Evolutionary conservation across 2,888 invertebrate genomes (phyloP), one percentile per base, ranked within the genome.

Genomic region (Xestobium rufovillosum): DNA sequence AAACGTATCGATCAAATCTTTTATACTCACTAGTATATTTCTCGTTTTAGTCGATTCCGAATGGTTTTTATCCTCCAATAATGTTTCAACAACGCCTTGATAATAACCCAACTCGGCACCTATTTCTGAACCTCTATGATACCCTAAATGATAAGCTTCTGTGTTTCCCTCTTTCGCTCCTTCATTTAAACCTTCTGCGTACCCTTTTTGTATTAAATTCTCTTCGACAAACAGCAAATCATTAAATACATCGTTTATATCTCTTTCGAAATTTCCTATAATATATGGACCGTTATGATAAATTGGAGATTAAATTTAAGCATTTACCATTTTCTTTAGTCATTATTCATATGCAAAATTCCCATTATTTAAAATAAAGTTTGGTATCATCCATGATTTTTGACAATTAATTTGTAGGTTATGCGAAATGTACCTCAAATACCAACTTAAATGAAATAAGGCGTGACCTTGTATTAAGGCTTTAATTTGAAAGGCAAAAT

Each of bases 101-200:
- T 83, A 87, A 56, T 74, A 78, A 4, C 88, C 89, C 55, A 90
- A 63, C 65, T 87, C 85, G 29, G 78, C 73, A 2, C 87, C 87
- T 11, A 88, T 56, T 57, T 82, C 76, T 34, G 79, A 75, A 6
- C 85, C 87, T 61, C 79, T 75, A 44, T 85, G 82, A 58, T 83
- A 85, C 2, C 89, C 89, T 42, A 81, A 65, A 59, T 83, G 82
- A 57, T 72, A 83, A 2, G 78, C 83, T 56, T 81, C 78, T 11
- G 75, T 56, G 50, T 76, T 79, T 3, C 79, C 83, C 50, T 77
- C 71, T 17, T 64, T 60, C 32, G 61, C 61, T 1, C 85, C 86
- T 48, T 70, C 70, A 39, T 66, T 56, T 43, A 69, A 77, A 3
- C 88, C 89, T 64, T 84, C 78, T 34, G 75, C 59, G 59, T 80